Conservation (phyloP, 1,140 invertebrate species). For the Aleiodes sp. region DNA sequence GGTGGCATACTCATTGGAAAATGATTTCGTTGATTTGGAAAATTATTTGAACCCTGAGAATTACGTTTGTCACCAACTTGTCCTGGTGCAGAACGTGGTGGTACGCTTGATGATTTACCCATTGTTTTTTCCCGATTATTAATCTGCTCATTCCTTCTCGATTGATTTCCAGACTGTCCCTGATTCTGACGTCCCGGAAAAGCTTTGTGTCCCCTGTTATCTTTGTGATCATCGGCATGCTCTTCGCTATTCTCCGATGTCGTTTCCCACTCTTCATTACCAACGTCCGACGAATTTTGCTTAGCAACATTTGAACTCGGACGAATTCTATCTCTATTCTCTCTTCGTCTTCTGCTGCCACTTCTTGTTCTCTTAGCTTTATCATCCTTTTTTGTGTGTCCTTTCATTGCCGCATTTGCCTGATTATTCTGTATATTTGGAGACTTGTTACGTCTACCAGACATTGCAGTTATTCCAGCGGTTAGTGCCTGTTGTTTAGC, state of each 20-base stretch:
- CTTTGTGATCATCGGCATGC: conserved; percentile 60
- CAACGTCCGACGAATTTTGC: conserved; percentile 60
- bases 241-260: conserved; percentile 75
- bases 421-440: conserved; percentile 48
- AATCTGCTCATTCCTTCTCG: conserved; percentile 48
- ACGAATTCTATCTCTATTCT: conserved; percentile 55
- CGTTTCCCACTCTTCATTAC: conserved; percentile 76
- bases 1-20: conserved; percentile 46
- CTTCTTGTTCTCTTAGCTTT: conserved; percentile 57
- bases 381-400: conserved; percentile 56
- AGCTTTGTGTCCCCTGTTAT: conserved; percentile 51
- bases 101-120: conserved; percentile 53
- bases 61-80: conserved; percentile 61
- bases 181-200: conserved; percentile 47
- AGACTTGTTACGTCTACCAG: conserved; percentile 64
- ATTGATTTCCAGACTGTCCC: conserved; percentile 36
- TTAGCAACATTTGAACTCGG: conserved; percentile 44
- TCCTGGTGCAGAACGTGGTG: conserved; percentile 53
- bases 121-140: conserved; percentile 46
- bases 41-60: conserved; percentile 43
- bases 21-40: conserved; percentile 53
- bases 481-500: conserved; percentile 74
- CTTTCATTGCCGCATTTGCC: conserved; percentile 34
- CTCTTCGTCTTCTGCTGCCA: conserved; percentile 55
- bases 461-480: conserved; percentile 71